A percentile compares a stretch with the other conserved stretches of the same genome.
Conservation (phyloP, 2,888 invertebrate species). For the Agrotis segetum region DNA sequence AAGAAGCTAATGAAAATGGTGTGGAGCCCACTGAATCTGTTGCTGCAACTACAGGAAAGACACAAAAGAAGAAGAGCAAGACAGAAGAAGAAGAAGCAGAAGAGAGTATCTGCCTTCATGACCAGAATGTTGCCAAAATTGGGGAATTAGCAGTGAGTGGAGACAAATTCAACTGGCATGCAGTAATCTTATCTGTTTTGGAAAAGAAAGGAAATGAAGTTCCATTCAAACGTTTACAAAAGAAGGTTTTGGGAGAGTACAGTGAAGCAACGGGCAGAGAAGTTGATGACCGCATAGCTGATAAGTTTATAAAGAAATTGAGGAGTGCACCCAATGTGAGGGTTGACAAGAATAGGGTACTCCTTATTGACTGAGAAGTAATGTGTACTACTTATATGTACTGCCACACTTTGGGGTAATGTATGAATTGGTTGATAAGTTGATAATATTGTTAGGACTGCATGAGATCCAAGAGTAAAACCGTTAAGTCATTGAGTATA, state of each 20-base stretch:
- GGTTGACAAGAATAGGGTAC: slow-evolving; percentile 92
- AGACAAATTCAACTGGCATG: slow-evolving; percentile 89
- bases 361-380: slow-evolving; percentile 74
- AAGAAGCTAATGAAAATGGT: slow-evolving; percentile 60
- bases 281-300: slow-evolving; percentile 92
- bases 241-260: slow-evolving; percentile 94
- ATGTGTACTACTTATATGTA: slow-evolving; percentile 27
- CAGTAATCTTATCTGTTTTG: slow-evolving; percentile 87
- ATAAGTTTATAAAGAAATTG: slow-evolving; percentile 94
- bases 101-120: slow-evolving; percentile 83
- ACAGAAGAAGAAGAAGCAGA: slow-evolving; percentile 78
- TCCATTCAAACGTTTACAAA: slow-evolving; percentile 93
- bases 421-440: slow-evolving; percentile 23
- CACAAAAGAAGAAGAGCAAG: slow-evolving; percentile 83
- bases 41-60: slow-evolving; percentile 68
- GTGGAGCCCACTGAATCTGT: slow-evolving; percentile 61
- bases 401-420: slow-evolving; percentile 56
- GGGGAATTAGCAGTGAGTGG: slow-evolving; percentile 75
- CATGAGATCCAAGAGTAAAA: slow-evolving; percentile 19
- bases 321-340: slow-evolving; percentile 92
- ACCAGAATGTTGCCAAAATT: slow-evolving; percentile 87
- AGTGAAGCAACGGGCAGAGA: slow-evolving; percentile 87
- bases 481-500: slow-evolving; percentile 21
- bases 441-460: slow-evolving; percentile 24
- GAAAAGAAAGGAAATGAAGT: slow-evolving; percentile 92